These are phyloP conservation scores for Oreochromis spilurus DNA, from an alignment of 2,113 vertebrate genomes.

Conservation along the genomic window DNA sequence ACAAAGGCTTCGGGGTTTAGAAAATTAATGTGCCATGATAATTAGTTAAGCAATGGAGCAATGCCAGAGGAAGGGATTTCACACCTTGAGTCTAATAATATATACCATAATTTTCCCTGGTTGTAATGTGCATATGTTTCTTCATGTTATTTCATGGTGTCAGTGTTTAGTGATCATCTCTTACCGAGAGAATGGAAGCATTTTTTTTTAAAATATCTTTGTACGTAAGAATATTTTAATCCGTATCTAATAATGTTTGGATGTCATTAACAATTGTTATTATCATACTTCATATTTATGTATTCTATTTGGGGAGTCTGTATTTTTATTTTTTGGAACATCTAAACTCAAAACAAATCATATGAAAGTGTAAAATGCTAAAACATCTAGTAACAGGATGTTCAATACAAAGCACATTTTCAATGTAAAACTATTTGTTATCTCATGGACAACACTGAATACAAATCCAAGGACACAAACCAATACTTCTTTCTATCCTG, in stretches of 20 bases:
- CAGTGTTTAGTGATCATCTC: neutral
- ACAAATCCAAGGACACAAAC: neutral
- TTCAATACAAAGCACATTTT: neutral
- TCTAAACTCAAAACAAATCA: neutral
- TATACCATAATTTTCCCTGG: constrained; percentile 52
- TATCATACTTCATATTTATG: neutral
- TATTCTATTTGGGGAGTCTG: neutral
- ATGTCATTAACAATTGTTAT: neutral
- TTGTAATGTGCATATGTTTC: constrained; percentile 48
- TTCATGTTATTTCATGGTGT: constrained; percentile 29
- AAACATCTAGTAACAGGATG: neutral
- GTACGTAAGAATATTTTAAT: neutral
- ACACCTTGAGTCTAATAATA: constrained; percentile 68
- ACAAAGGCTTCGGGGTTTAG: constrained; percentile 56
- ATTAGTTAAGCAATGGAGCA: constrained; percentile 66
- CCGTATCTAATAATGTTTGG: neutral
- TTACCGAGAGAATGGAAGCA: neutral
- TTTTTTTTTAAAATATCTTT: rapidly evolving
- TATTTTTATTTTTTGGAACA: neutral
- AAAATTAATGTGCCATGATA: constrained; percentile 69
- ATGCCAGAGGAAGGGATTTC: constrained; percentile 58
- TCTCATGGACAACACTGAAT: neutral
- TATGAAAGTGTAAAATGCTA: neutral
- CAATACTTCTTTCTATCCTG: neutral
- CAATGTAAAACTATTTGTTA: neutral